Conservation (phyloP, 1,140 invertebrate genomes). For the Sinella curviseta region DNA sequence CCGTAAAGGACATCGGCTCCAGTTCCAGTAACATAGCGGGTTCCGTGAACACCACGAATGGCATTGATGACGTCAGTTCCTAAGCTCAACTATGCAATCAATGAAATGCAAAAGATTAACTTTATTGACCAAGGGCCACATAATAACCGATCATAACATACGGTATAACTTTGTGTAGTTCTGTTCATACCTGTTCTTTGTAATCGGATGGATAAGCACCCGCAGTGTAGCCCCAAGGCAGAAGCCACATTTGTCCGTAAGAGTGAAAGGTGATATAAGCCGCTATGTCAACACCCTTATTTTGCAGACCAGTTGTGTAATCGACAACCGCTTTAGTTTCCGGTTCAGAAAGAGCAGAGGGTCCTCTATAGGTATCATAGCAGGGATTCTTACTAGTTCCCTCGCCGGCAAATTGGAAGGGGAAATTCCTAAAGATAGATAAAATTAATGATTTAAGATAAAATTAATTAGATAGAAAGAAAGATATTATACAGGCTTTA, state of each 20-base stretch:
- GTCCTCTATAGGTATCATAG: constrained; percentile 75
- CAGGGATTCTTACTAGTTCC: constrained; percentile 62
- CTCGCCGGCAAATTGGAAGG: background rate
- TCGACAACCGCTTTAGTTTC: constrained; percentile 66
- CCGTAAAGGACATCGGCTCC: constrained; percentile 52
- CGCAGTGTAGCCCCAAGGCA: constrained; percentile 54
- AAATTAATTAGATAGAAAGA: no score
- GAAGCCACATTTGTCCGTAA: constrained; percentile 59
- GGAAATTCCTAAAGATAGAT: constrained; percentile 63
- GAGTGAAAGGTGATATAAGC: constrained; percentile 69
- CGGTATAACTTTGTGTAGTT: no score
- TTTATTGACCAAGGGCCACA: no score
- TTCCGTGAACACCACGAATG: constrained; percentile 39
- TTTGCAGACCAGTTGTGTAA: constrained; percentile 45
- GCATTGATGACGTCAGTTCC: constrained; percentile 34
- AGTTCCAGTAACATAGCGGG: constrained; percentile 51
- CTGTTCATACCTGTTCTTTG: no score
- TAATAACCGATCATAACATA: no score
- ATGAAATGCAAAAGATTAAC: no score
- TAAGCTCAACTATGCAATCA: constrained; percentile 39
- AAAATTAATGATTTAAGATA: no score
- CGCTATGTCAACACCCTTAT: constrained; percentile 51
- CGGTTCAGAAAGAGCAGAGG: constrained; percentile 75
- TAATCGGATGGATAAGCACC: constrained; percentile 52
- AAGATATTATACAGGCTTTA: no score